phyloP scores from a whole-genome alignment of 2,888 invertebrate species.

The Caenorhabditis sp. region DNA sequence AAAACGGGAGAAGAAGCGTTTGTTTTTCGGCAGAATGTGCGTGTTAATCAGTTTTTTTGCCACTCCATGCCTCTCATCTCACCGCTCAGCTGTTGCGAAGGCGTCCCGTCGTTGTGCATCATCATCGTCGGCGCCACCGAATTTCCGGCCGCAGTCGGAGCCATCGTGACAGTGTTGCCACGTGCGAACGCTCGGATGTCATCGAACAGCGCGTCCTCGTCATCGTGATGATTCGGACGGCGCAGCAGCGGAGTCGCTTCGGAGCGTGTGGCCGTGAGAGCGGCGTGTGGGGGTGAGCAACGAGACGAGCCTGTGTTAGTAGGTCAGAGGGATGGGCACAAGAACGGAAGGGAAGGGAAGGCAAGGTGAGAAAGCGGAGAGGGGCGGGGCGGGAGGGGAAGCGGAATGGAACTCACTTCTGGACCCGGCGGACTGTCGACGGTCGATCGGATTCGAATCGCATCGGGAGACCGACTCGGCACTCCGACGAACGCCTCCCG shows the following conservation, averaged over 20 bases:
- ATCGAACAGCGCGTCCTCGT: constrained; percentile 63
- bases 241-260: constrained; percentile 63
- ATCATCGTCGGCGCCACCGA: constrained; percentile 15
- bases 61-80: constrained; percentile 27
- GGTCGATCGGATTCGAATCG: constrained; percentile 65
- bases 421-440: constrained; percentile 60
- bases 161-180: constrained; percentile 61
- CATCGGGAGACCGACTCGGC: constrained; percentile 63
- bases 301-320: constrained; percentile 58
- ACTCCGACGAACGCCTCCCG: constrained; percentile 38
- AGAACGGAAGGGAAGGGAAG: background rate
- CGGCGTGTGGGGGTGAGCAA: constrained; percentile 66
- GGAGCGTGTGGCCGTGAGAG: constrained; percentile 57
- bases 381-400: background rate
- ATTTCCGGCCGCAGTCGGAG: constrained; percentile 39
- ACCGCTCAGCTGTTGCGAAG: constrained; percentile 36
- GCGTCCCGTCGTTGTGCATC: constrained; percentile 11
- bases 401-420: constrained; percentile 52
- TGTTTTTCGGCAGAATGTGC: background rate
- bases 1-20: background rate
- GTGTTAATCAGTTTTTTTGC: constrained; percentile 25
- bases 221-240: constrained; percentile 46
- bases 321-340: background rate
- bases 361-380: constrained; percentile 8
- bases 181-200: constrained; percentile 66